phyloP scores from a whole-genome alignment of 2,113 vertebrate species.

The Chitala chitala region DNA sequence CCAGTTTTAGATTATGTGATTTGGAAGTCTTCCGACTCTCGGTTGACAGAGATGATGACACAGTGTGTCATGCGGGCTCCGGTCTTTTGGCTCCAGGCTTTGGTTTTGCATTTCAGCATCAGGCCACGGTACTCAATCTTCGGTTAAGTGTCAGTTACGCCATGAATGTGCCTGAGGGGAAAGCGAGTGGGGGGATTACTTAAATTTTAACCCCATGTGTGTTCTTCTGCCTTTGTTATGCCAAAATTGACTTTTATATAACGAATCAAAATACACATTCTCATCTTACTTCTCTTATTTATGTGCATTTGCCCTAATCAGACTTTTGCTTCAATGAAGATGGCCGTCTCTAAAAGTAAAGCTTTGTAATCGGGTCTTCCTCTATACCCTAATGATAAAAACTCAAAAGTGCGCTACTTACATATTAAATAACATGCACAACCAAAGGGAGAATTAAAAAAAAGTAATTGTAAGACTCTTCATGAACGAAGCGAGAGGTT shows the following conservation, averaged over 20 bases:
- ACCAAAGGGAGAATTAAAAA: too few species aligned
- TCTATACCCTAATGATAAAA: too few species aligned
- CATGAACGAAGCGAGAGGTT: too few species aligned
- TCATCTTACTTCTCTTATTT: too few species aligned
- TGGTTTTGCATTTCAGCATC: background rate
- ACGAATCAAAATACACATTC: background rate
- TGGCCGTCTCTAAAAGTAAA: background rate
- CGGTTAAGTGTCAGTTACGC: background rate
- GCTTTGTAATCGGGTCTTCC: background rate
- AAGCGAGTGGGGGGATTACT: too few species aligned
- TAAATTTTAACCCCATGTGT: background rate
- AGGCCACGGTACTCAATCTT: background rate
- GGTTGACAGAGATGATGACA: conserved; percentile 7
- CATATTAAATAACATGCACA: too few species aligned
- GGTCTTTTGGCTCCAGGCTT: background rate
- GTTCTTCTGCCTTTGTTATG: background rate
- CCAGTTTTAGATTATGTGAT: conserved; percentile 5
- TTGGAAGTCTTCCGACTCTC: background rate
- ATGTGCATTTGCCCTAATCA: too few species aligned
- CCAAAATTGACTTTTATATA: background rate
- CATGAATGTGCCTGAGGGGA: background rate
- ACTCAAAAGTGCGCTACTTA: too few species aligned
- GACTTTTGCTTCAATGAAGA: too few species aligned
- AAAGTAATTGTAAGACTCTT: too few species aligned
- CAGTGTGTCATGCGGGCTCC: background rate